phyloP scores from a whole-genome alignment of 2,888 invertebrate genomes.

The Drosophila vallismaia region DNA sequence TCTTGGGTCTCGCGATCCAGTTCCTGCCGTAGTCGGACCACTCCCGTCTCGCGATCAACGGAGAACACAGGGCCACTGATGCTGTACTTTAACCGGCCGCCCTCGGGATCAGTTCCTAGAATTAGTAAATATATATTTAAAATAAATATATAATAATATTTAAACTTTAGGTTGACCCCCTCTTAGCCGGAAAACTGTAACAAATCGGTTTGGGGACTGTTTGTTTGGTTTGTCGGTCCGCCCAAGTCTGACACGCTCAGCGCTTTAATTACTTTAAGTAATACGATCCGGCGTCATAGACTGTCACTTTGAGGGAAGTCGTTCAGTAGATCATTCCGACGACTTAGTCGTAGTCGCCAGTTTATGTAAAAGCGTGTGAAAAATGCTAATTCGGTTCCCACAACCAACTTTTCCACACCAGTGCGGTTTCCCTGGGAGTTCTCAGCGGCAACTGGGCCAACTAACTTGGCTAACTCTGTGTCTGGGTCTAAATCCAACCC shows the following conservation, averaged over 20 bases:
- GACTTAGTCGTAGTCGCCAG: constrained; percentile 6
- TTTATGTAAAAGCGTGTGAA: constrained; percentile 77
- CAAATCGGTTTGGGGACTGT: constrained; percentile 47
- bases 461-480: constrained; percentile 46
- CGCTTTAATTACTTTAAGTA: constrained; percentile 67
- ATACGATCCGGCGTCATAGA: constrained; percentile 59
- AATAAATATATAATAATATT: too few relatives aligned
- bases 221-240: constrained; percentile 49
- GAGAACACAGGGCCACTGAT: constrained; percentile 92
- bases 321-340: constrained; percentile 34
- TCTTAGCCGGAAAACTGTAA: constrained; percentile 30
- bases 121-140: neutral
- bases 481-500: constrained; percentile 29
- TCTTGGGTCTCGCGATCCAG: constrained; percentile 90
- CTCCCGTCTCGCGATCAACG: constrained; percentile 90
- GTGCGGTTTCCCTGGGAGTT: constrained; percentile 37
- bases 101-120: constrained; percentile 90
- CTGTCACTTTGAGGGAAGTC: constrained; percentile 54
- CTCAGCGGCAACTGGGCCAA: constrained; percentile 27
- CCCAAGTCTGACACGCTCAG: constrained; percentile 62
- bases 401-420: constrained; percentile 70
- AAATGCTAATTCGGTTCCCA: constrained; percentile 81
- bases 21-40: constrained; percentile 88
- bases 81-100: constrained; percentile 89
- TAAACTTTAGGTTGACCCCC: neutral